Base-by-base conservation (phyloP, 2,888 invertebrate genomes). In the Toxonevra muliebris region DNA sequence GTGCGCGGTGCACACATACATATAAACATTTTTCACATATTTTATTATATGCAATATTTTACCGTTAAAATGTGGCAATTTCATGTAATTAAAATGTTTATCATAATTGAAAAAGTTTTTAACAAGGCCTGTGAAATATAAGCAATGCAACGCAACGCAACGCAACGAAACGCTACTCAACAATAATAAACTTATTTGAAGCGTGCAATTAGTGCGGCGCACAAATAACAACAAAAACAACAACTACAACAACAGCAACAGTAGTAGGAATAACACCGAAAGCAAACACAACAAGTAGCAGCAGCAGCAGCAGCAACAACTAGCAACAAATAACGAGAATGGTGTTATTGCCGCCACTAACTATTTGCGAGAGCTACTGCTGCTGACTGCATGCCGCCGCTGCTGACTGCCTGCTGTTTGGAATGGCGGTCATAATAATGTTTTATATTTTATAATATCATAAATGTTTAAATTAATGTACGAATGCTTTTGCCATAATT, bases 391-490 rank as follows among this genome's bases (percentile, higher is more conserved):
- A 4, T 30, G 30, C 30, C 7, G 30, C 30, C 7, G 7, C 7
- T 30, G 30, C 30, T 7, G 2, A 30, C 7, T 30, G 30, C 30
- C 30, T 30, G 30, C 30, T 30, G 30, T 30, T 30, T 7, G 30
- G 30, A 30, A 30, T 50, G 65, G 57, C 48, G 66, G 53, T 52
- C 68, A 66, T 61, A 78, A 79, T 79, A 79, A 80, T 79, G 76
- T 79, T 79, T 76, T 77, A 78, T 76, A 78, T 76, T 80, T 80
- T 80, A 80, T 79, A 77, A 77, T 75, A 74, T 74, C 80, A 77
- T 77, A 78, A 79, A 79, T 79, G 80, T 77, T 79, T 75, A 76
- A 79, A 79, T 76, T 74, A 74, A 78, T 79, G 76, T 75, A 76
- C 71, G 76, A 76, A 74, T 74, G 73, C 75, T 52, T 66, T 65